Evolutionary conservation across 2,888 invertebrate species (phyloP).

Genomic region (Boloria selene): DNA sequence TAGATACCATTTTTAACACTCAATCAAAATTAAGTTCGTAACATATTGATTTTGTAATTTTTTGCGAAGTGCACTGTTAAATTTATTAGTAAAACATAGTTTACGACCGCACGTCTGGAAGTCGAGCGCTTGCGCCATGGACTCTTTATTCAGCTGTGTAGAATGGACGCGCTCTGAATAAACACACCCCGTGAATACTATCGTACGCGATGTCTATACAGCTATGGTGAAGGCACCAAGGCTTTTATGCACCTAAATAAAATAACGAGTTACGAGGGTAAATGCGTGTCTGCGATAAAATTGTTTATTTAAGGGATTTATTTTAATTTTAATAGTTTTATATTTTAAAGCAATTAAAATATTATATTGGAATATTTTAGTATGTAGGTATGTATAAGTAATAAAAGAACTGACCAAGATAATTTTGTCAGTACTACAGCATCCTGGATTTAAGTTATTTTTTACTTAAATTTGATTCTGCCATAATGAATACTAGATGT

Average conservation of each 20-base stretch:
- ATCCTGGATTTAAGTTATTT: not conserved
- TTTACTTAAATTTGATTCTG: not conserved
- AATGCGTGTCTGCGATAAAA: too few species aligned
- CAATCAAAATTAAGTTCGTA: too few species aligned
- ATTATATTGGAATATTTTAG: too few species aligned
- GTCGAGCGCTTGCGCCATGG: slow-evolving; percentile 40
- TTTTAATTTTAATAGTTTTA: too few species aligned
- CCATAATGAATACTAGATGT: not conserved
- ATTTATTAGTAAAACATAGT: not conserved
- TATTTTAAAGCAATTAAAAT: too few species aligned
- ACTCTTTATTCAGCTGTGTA: slow-evolving; percentile 38
- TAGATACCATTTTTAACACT: too few species aligned
- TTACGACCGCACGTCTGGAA: slow-evolving; percentile 5
- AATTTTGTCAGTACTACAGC: not conserved
- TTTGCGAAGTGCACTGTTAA: too few species aligned
- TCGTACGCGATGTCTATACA: not conserved
- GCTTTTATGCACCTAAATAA: too few species aligned
- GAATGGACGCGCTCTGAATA: slow-evolving; percentile 39
- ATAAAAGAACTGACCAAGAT: not conserved
- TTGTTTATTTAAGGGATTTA: too few species aligned
- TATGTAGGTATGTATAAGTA: too few species aligned
- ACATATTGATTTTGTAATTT: too few species aligned
- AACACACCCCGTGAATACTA: slow-evolving; percentile 30
- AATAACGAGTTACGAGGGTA: not conserved
- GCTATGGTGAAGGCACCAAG: not conserved